Conservation (phyloP, 2,888 invertebrate species). For the Drosophila fulvimacula region DNA sequence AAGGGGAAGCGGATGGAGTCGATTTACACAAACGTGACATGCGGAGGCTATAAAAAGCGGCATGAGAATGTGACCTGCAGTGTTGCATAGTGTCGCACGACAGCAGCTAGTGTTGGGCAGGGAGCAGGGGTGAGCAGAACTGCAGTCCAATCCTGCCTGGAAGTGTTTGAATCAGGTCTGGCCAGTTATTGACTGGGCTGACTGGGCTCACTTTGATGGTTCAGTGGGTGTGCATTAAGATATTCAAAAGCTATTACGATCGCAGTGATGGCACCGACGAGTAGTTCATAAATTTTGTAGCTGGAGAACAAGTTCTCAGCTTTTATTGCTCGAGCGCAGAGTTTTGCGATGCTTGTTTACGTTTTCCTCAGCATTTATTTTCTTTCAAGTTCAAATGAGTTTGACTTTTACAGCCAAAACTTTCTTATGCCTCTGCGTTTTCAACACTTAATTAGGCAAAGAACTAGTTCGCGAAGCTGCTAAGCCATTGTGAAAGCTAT, state of each 20-base stretch:
- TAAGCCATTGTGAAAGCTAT: slow-evolving; percentile 1
- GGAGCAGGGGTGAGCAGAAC: not conserved
- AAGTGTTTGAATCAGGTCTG: slow-evolving; percentile 49
- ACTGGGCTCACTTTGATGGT: slow-evolving; percentile 31
- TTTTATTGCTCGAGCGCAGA: not conserved
- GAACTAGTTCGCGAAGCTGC: slow-evolving; percentile 10
- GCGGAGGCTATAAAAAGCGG: slow-evolving; percentile 62
- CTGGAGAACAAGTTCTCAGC: slow-evolving; percentile 34
- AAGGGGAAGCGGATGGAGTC: not conserved
- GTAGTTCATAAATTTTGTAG: slow-evolving; percentile 24
- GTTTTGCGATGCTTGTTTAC: not conserved
- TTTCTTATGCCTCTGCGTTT: slow-evolving; percentile 1
- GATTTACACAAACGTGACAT: slow-evolving; percentile 73
- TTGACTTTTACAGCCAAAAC: not conserved
- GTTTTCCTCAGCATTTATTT: not conserved
- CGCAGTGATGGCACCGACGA: slow-evolving; percentile 41
- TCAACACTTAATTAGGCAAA: slow-evolving; percentile 6
- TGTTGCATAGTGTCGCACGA: slow-evolving; percentile 53
- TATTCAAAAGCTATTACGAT: slow-evolving; percentile 51
- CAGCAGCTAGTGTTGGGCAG: slow-evolving; percentile 19
- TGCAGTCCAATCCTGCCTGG: slow-evolving; percentile 3
- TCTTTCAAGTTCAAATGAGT: slow-evolving; percentile 2
- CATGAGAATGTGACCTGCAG: slow-evolving; percentile 30
- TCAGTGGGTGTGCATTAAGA: slow-evolving; percentile 58
- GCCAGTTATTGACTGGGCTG: slow-evolving; percentile 15